A percentile compares a stretch with the other conserved stretches of the same genome.
These are phyloP conservation scores for Pygoscelis antarcticus DNA, from an alignment of 2,113 vertebrate species.

Conservation along the genomic window DNA sequence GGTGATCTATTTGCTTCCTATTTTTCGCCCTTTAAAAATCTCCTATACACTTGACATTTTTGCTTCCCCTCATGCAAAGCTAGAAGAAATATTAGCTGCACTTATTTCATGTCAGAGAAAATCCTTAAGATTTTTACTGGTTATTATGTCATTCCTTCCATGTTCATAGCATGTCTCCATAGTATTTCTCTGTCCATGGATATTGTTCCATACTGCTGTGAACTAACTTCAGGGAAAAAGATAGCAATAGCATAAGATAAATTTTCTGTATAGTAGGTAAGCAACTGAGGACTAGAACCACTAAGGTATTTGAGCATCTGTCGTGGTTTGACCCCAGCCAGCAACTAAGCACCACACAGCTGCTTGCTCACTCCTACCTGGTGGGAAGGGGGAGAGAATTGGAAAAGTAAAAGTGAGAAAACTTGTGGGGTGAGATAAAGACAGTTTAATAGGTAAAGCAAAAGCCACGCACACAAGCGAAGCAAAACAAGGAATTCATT, in stretches of 20 bases:
- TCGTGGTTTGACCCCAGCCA: too few relatives aligned
- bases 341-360: too few relatives aligned
- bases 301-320: neutral
- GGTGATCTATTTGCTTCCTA: neutral
- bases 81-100: neutral
- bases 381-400: too few relatives aligned
- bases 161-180: neutral
- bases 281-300: neutral
- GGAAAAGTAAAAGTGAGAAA: too few relatives aligned
- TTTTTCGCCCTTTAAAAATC: neutral
- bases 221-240: neutral
- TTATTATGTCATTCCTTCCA: neutral
- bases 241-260: neutral
- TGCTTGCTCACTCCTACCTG: too few relatives aligned
- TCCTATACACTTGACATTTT: neutral
- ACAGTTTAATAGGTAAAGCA: too few relatives aligned
- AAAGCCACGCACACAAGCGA: too few relatives aligned
- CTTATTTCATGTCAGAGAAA: neutral
- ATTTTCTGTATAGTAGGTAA: neutral
- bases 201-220: neutral
- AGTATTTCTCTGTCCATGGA: neutral
- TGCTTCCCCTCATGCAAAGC: neutral
- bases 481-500: too few relatives aligned
- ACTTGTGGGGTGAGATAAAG: too few relatives aligned
- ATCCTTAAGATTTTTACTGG: neutral